Evolutionary conservation across 2,888 invertebrate genomes (phyloP), one percentile per base, ranked within the genome.

Genomic region (Hypomecis punctinalis): DNA sequence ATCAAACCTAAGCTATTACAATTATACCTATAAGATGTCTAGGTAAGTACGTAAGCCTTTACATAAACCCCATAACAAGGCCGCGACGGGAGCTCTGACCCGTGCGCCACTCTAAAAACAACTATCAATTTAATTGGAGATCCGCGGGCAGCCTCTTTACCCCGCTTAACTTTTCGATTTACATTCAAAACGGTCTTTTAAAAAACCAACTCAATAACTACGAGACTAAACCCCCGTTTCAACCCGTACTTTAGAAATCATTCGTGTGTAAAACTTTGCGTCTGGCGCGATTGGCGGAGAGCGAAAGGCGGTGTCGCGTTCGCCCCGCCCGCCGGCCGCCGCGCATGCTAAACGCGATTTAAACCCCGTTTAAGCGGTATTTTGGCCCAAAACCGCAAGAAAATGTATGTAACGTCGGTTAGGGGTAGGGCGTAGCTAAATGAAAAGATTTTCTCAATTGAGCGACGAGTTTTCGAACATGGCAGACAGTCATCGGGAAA

Each of bases 151-250:
- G 83, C 84, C 91, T 87, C 90, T 92, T 91, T 87, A 87, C 88
- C 84, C 79, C 86, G 87, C 86, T 86, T 91, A 93, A 92, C 91
- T 92, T 93, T 93, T 89, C 91, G 90, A 92, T 93, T 92, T 93
- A 92, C 90, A 92, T 91, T 91, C 91, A 92, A 92, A 92, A 89
- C 90, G 91, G 89, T 82, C 85, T 89, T 91, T 93, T 91, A 89
- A 91, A 90, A 85, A 90, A 84, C 71, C 86, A 89, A 92, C 91
- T 89, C 89, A 86, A 91, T 91, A 92, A 87, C 88, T 84, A 84
- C 83, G 78, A 80, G 80, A 80, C 83, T 84, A 88, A 89, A 84
- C 82, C 86, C 85, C 81, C 81, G 85, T 85, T 84, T 84, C 83
- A 85, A 86, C 82, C 83, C 80, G 84, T 82, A 84, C 92, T 92